Base-by-base conservation (phyloP, 2,888 invertebrate genomes). In the Embidobia sp. region DNA sequence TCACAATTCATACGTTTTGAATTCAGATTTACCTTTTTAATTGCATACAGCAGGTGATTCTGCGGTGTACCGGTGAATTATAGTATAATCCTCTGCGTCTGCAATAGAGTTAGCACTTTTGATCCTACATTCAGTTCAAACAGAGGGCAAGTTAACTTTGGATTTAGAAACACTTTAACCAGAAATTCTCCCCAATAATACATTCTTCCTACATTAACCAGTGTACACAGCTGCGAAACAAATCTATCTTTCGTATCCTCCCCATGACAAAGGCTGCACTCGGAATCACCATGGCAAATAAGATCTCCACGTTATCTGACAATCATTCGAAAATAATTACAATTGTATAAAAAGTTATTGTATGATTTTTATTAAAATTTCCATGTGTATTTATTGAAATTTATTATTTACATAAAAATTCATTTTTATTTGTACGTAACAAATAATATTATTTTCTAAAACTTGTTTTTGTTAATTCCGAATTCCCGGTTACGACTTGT, bases 201-300 rank as follows among this genome's bases (percentile, higher is more conserved):
- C 66, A 53, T 79, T 78, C 80, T 78, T 82, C 77, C 80, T 82
- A 85, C 84, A 85, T 87, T 87, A 87, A 86, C 81, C 81, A 82
- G 88, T 89, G 84, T 89, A 88, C 88, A 88, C 88, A 89, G 89
- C 89, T 88, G 88, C 86, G 82, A 83, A 78, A 86, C 86, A 86
- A 87, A 88, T 88, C 86, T 85, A 85, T 87, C 85, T 86, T 83
- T 79, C 75, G 74, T 72, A 63, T 75, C 81, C 77, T 67, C 82
- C 83, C 83, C 40, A 82, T 81, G 80, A 78, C 78, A 63, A 40
- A 55, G 19, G 37, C 57, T 77, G 37, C 69, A 63, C 48, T 42
- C 75, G 57, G 74, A 63, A 83, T 80, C 82, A 81, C 81, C 78
- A 81, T 73, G 61, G 78, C 81, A 85, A 84, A 84, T 81, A 83